Evolutionary conservation across 2,113 vertebrate species (phyloP).

Genomic region (Peromyscus maniculatus): DNA sequence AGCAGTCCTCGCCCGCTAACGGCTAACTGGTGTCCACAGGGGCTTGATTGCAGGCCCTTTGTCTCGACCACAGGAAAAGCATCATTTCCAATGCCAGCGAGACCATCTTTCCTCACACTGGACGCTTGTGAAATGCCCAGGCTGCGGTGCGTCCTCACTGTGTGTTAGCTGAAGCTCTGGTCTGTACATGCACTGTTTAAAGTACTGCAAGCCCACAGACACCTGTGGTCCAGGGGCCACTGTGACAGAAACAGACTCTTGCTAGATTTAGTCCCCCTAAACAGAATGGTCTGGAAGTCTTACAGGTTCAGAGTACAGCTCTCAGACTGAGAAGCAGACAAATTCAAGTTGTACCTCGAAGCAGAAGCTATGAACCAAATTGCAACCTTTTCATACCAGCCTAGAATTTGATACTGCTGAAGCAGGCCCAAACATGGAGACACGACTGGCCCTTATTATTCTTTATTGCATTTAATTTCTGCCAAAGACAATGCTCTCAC

Average conservation of each 20-base stretch:
- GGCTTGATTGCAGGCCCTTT: background rate
- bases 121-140: background rate
- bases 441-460: background rate
- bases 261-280: background rate
- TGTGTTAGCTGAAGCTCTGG: background rate
- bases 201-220: background rate
- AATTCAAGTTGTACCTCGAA: background rate
- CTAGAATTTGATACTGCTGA: background rate
- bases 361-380: background rate
- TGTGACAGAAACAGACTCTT: background rate
- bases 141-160: background rate
- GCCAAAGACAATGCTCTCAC: background rate
- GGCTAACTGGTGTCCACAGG: background rate
- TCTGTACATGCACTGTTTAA: background rate
- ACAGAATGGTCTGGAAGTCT: background rate
- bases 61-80: background rate
- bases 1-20: background rate
- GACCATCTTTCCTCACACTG: background rate
- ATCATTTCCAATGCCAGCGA: background rate
- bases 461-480: background rate
- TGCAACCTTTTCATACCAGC: background rate
- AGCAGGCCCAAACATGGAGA: background rate
- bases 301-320: background rate
- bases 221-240: background rate
- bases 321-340: background rate